phyloP scores from a whole-genome alignment of 2,888 invertebrate species.

The Brachypterus glaber region DNA sequence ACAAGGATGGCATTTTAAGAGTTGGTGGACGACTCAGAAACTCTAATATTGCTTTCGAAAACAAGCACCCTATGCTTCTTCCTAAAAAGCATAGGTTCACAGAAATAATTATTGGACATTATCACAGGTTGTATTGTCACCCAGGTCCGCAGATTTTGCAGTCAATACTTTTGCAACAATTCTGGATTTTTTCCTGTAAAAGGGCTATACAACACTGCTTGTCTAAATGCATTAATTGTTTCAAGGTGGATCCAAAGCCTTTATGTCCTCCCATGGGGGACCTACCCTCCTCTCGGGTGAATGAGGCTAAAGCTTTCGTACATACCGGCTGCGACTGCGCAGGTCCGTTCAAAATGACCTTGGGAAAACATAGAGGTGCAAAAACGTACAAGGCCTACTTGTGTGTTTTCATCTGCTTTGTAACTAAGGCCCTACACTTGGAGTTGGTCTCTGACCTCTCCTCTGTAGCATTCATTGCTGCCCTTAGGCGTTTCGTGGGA shows the following conservation, averaged over 20 bases:
- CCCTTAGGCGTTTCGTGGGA: slow-evolving; percentile 10
- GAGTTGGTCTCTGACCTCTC: slow-evolving; percentile 23
- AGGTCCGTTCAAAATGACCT: slow-evolving; percentile 13
- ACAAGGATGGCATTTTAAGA: too few relatives aligned
- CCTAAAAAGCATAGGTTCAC: too few relatives aligned
- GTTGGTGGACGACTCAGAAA: too few relatives aligned
- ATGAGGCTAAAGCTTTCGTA: slow-evolving; percentile 16
- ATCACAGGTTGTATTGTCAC: too few relatives aligned
- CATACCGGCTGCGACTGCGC: slow-evolving; percentile 14
- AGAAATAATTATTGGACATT: too few relatives aligned
- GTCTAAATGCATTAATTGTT: slow-evolving; percentile 17
- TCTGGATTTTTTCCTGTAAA: too few relatives aligned
- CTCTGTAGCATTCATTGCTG: slow-evolving; percentile 22
- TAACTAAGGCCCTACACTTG: slow-evolving; percentile 26
- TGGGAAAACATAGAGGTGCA: slow-evolving; percentile 12
- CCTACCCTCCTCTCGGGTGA: slow-evolving; percentile 20
- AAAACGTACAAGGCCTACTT: slow-evolving; percentile 17
- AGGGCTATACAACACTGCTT: slow-evolving; percentile 9
- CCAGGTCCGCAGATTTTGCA: too few relatives aligned
- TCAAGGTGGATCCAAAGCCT: slow-evolving; percentile 12
- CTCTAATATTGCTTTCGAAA: too few relatives aligned
- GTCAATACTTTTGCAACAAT: too few relatives aligned
- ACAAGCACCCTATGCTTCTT: too few relatives aligned
- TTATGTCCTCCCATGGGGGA: slow-evolving; percentile 24
- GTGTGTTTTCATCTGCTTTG: slow-evolving; percentile 24